Percentiles rank a stretch among this genome's conserved stretches.
These are phyloP conservation scores for Otus scops DNA, from an alignment of 2,797 vertebrate genomes.

Conservation along the genomic window DNA sequence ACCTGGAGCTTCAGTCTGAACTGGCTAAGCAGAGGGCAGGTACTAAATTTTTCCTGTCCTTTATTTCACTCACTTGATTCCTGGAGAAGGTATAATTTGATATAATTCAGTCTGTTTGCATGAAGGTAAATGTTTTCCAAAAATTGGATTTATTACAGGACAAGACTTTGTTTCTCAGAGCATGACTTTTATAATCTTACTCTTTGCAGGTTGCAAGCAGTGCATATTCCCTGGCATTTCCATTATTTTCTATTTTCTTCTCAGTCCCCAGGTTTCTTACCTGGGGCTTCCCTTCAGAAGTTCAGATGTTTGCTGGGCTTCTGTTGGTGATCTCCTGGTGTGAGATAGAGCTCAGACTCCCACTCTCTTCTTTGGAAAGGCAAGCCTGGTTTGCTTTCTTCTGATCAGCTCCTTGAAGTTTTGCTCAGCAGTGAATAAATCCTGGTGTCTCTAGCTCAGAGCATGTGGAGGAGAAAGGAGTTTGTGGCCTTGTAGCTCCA, in stretches of 20 bases:
- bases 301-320: neutral
- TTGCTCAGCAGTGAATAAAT: neutral
- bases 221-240: neutral
- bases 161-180: neutral
- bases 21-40: neutral
- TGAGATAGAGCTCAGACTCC: neutral
- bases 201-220: neutral
- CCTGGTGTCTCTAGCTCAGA: neutral
- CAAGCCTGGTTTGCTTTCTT: neutral
- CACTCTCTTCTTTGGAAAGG: neutral
- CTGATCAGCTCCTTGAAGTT: neutral
- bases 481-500: neutral
- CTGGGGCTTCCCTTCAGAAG: neutral
- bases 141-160: neutral
- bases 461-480: neutral
- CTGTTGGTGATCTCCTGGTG: neutral
- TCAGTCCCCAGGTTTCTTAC: neutral
- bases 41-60: neutral
- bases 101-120: neutral
- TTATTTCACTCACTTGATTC: neutral
- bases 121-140: neutral
- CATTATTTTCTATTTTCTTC: neutral
- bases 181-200: neutral
- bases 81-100: neutral
- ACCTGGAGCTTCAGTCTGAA: neutral